Conservation (phyloP, 1,140 invertebrate species). For the Piezodorus guildinii region DNA sequence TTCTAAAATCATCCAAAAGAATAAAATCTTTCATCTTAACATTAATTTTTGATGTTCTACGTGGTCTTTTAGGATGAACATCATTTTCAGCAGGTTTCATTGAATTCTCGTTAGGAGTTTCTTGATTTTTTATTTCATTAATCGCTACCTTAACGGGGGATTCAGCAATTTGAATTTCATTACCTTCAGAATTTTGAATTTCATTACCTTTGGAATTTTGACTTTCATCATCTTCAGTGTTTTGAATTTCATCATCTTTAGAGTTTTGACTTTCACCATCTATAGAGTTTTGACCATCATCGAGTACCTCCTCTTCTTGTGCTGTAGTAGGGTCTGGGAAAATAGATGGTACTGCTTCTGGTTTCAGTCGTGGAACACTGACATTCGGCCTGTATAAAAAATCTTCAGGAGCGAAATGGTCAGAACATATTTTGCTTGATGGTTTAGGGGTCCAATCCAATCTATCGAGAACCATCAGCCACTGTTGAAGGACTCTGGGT, state of each 20-base stretch:
- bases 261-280: too few species aligned
- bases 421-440: conserved; percentile 3
- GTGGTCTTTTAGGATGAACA: neutral
- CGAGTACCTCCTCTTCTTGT: neutral
- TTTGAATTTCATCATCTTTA: too few species aligned
- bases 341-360: conserved; percentile 1
- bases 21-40: conserved; percentile 7
- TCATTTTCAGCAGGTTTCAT: too few species aligned
- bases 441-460: conserved; percentile 3
- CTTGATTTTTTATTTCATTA: too few species aligned
- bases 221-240: too few species aligned
- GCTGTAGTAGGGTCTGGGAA: neutral
- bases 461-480: conserved; percentile 7
- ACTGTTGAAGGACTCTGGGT: neutral
- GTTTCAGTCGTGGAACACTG: neutral
- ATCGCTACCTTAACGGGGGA: too few species aligned
- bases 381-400: neutral
- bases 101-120: too few species aligned
- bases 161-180: too few species aligned
- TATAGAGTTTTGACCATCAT: too few species aligned
- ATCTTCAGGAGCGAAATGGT: neutral
- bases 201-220: too few species aligned
- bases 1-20: conserved; percentile 3
- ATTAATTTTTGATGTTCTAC: neutral
- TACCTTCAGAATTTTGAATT: too few species aligned